Conservation (phyloP, 1,140 invertebrate species). For the Ceratina japonica region DNA sequence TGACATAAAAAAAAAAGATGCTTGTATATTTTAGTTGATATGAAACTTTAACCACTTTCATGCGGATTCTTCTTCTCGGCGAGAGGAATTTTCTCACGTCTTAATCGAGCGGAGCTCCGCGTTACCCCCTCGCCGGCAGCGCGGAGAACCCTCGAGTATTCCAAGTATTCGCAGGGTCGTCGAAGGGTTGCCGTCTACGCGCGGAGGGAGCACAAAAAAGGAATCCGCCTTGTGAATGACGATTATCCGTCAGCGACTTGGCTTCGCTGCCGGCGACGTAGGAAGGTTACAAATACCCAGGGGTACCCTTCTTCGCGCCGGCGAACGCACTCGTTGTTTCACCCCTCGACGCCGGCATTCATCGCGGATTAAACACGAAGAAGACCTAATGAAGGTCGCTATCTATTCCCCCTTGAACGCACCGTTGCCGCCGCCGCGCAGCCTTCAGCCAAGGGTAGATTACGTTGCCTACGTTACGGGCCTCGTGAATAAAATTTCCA, state of each 20-base stretch:
- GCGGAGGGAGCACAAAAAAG: constrained; percentile 35
- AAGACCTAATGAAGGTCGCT: constrained; percentile 53
- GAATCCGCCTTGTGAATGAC: constrained; percentile 44
- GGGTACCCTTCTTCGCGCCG: constrained; percentile 5
- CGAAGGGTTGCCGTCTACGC: constrained; percentile 25
- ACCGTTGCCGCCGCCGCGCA: background rate
- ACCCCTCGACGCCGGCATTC: constrained; percentile 36
- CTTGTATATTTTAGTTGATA: background rate
- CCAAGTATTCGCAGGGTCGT: constrained; percentile 12
- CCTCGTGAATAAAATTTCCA: background rate
- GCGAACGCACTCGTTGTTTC: constrained; percentile 21
- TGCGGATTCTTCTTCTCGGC: background rate
- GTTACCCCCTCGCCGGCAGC: background rate
- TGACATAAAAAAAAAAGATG: too few species aligned
- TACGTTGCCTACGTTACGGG: background rate
- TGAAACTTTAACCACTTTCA: background rate
- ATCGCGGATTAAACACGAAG: constrained; percentile 58
- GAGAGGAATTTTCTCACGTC: constrained; percentile 12
- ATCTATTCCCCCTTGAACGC: constrained; percentile 19
- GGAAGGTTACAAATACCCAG: constrained; percentile 54
- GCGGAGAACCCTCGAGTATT: constrained; percentile 18
- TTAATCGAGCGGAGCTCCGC: constrained; percentile 35
- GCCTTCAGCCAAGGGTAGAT: background rate
- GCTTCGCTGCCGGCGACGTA: constrained; percentile 17
- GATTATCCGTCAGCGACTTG: constrained; percentile 51